Base-by-base conservation (phyloP, 2,888 invertebrate genomes). In the Dorcus hopei region DNA sequence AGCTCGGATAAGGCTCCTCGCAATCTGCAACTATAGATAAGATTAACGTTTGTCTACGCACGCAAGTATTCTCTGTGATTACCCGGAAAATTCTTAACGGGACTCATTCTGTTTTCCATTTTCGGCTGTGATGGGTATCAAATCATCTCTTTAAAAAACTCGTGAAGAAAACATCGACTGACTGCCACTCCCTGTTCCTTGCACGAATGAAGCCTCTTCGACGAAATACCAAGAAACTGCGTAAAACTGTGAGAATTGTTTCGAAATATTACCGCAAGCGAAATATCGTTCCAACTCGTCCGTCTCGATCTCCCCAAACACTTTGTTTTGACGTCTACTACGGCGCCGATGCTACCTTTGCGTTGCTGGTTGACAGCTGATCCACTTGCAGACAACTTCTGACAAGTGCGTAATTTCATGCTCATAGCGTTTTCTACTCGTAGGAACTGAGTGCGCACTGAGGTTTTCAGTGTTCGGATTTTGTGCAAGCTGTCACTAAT, bases 1-100 rank as follows among this genome's bases (percentile, higher is more conserved):
- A 82, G 78, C 95, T 95, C 52, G 93, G 91, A 76, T 90, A 88
- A 7, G 88, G 85, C 72, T 93, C 94, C 64, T 93, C 91, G 23
- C 51, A 52, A 47, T 59, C 59, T 59, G 43, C 14, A 49, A 52
- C 14, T 38, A 8, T 16, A 45, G 45, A 48, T 48, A 14, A 48
- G 47, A 40, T 49, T 48, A 23, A 49, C 57, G 58, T 6, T 61
- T 48, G 58, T 58, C 16, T 47, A 41, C 50, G 39, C 49, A 38
- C 8, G 39, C 26, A 54, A 42, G 43, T 50, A 49, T 49, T 23
- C 19, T n/a, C n/a, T 16, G 56, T 41, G 58, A 45, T 58, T 76
- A 82, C 82, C 80, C 78, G 80, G 79, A 67, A 78, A 80, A 59
- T 79, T 79, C 70, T 80, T 76, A 49, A 81, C 75, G 41, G 82